phyloP scores from a whole-genome alignment of 2,113 vertebrate genomes.

The Urocolius indicus region DNA sequence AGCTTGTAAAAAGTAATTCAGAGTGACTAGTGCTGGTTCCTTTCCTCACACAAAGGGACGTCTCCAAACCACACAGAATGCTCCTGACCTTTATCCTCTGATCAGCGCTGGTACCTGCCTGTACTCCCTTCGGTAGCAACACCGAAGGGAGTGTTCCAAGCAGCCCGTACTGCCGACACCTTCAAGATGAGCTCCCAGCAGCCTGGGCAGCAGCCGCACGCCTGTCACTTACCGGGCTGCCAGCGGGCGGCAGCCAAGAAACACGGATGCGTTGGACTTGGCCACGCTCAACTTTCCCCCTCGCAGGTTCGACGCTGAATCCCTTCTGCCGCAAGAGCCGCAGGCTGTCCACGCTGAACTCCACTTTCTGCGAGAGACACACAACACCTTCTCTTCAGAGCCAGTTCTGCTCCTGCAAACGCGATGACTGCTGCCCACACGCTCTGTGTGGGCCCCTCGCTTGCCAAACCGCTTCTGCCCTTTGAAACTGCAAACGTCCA shows the following conservation, averaged over 20 bases:
- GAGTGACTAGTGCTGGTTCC: neutral
- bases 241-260: slow-evolving; percentile 84
- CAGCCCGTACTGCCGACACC: neutral
- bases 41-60: neutral
- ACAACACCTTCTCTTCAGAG: neutral
- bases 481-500: neutral
- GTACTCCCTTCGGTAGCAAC: neutral
- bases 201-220: fast-evolving
- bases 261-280: slow-evolving; percentile 76
- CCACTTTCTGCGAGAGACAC: slow-evolving; percentile 63
- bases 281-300: slow-evolving; percentile 78
- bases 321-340: slow-evolving; percentile 79
- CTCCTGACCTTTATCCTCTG: neutral
- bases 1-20: neutral
- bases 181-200: neutral
- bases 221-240: slow-evolving; percentile 76
- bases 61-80: neutral
- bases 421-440: neutral
- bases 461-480: neutral
- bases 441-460: fast-evolving
- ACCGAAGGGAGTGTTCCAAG: neutral
- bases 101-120: neutral
- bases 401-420: neutral
- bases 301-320: slow-evolving; percentile 79
- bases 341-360: slow-evolving; percentile 81